phyloP scores from a whole-genome alignment of 2,888 invertebrate species.

The Andrena praecox region DNA sequence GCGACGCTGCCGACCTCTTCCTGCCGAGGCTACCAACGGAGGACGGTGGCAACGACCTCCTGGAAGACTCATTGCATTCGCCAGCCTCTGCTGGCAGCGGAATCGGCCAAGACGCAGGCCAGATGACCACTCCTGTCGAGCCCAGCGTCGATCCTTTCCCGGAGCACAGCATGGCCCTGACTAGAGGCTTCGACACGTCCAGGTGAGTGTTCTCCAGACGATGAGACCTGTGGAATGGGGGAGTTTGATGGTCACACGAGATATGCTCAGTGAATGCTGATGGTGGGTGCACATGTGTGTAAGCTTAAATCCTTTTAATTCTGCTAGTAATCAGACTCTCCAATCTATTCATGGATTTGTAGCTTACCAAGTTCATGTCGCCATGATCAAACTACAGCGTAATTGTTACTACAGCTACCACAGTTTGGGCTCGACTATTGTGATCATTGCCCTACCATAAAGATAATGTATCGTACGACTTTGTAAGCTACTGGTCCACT shows the following conservation, averaged over 20 bases:
- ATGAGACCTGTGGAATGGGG: not conserved
- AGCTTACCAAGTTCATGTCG: too few species aligned
- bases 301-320: too few species aligned
- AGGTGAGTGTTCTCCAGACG: conserved; percentile 63
- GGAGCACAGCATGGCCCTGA: conserved; percentile 88
- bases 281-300: not conserved
- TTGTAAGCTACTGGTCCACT: too few species aligned
- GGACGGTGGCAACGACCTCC: conserved; percentile 88
- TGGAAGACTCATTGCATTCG: conserved; percentile 90
- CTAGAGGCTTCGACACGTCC: conserved; percentile 77
- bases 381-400: too few species aligned
- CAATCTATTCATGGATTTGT: too few species aligned
- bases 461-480: too few species aligned
- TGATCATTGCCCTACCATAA: too few species aligned
- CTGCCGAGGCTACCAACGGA: conserved; percentile 89
- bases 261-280: not conserved
- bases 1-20: conserved; percentile 93
- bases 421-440: too few species aligned
- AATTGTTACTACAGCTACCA: too few species aligned
- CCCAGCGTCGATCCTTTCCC: conserved; percentile 90
- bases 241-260: conserved; percentile 8
- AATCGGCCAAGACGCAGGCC: conserved; percentile 80
- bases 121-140: conserved; percentile 89
- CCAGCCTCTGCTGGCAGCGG: conserved; percentile 86
- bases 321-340: too few species aligned